These are phyloP conservation scores for Cantharis rustica DNA, from an alignment of 2,888 invertebrate species.

Conservation along the genomic window DNA sequence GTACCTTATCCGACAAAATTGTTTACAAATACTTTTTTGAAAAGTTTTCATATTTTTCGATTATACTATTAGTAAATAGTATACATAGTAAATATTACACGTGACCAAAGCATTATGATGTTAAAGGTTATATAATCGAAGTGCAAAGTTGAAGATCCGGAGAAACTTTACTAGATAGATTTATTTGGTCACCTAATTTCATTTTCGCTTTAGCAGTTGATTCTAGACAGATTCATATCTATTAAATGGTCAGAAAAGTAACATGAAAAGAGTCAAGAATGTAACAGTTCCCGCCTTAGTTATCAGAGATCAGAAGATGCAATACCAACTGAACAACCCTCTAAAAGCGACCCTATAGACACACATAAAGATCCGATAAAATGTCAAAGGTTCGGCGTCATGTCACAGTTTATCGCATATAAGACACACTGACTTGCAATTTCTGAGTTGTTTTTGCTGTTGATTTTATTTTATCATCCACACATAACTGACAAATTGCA, in stretches of 20 bases:
- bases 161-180: neutral
- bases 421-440: slow-evolving; percentile 29
- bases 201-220: slow-evolving; percentile 13
- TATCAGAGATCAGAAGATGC: slow-evolving; percentile 37
- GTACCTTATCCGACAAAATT: too few relatives aligned
- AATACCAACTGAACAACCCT: slow-evolving; percentile 33
- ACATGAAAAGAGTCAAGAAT: slow-evolving; percentile 29
- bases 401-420: slow-evolving; percentile 36
- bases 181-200: slow-evolving; percentile 10
- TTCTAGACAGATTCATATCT: slow-evolving; percentile 32
- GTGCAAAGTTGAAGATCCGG: neutral
- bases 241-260: slow-evolving; percentile 33
- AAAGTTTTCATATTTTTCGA: too few relatives aligned
- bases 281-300: slow-evolving; percentile 36
- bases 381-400: slow-evolving; percentile 38
- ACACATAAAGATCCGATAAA: slow-evolving; percentile 36
- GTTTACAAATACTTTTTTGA: too few relatives aligned
- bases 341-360: slow-evolving; percentile 34
- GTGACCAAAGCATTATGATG: neutral
- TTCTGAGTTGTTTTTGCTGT: slow-evolving; percentile 7
- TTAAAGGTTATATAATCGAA: neutral
- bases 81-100: too few relatives aligned
- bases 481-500: slow-evolving; percentile 1
- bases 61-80: too few relatives aligned
- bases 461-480: neutral